Conservation (phyloP, 2,797 vertebrate species). For the Sphenodon punctatus region DNA sequence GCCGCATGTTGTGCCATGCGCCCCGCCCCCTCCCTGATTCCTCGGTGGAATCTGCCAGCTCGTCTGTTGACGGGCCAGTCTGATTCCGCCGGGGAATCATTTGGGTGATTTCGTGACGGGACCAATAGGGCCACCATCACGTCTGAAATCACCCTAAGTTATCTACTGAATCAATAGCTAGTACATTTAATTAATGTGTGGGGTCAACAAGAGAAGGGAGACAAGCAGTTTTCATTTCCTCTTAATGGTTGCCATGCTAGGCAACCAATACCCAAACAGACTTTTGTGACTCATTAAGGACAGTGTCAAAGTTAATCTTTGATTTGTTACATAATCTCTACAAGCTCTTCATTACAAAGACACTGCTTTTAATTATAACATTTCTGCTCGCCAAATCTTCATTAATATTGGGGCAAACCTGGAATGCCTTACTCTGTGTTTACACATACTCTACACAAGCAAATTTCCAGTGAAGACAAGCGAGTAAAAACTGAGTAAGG, state of each 20-base stretch:
- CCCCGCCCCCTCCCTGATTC: no score
- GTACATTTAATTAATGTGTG: neutral
- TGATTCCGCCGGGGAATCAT: no score
- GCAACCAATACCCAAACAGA: neutral
- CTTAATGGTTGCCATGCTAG: neutral
- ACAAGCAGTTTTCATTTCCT: neutral
- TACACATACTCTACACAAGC: neutral
- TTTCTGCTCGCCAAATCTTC: no score
- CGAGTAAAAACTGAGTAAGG: neutral
- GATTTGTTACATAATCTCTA: neutral
- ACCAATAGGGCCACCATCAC: no score
- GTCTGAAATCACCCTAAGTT: no score
- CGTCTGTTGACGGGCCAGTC: no score
- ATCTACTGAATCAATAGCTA: no score
- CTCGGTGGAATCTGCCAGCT: no score
- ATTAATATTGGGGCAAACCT: no score
- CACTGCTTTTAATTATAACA: neutral
- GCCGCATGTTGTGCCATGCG: no score
- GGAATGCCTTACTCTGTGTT: neutral
- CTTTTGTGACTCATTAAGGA: neutral
- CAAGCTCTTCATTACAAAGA: neutral
- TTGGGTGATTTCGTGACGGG: no score
- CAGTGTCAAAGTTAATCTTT: neutral
- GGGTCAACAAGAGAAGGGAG: neutral
- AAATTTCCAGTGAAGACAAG: neutral